Evolutionary conservation across 2,888 invertebrate species (phyloP).

Genomic region (Suillia variegata): DNA sequence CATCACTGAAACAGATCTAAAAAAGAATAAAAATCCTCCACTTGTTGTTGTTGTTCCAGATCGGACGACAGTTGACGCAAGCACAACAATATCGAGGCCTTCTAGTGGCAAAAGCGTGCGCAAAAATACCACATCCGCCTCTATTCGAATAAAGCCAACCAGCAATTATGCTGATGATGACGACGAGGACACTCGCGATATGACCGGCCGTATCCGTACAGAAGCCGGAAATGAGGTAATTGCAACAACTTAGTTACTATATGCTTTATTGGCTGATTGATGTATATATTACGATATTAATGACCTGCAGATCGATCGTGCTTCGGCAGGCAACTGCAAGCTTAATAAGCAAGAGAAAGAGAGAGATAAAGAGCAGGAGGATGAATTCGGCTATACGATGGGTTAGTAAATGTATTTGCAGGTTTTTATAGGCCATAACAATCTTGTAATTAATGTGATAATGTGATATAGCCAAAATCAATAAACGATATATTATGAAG

Average conservation of each 20-base stretch:
- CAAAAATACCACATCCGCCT: conserved; percentile 38
- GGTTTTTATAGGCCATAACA: too few relatives aligned
- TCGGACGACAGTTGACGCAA: neutral
- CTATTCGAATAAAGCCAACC: conserved; percentile 38
- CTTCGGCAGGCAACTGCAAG: conserved; percentile 85
- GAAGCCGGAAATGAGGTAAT: conserved; percentile 77
- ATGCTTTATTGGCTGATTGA: neutral
- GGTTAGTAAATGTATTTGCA: conserved; percentile 77
- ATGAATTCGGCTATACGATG: conserved; percentile 91
- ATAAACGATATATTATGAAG: conserved; percentile 87
- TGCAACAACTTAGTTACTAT: too few relatives aligned
- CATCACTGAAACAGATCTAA: too few relatives aligned
- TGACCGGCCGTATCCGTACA: conserved; percentile 80
- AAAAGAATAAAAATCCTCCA: too few relatives aligned
- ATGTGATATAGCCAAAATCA: conserved; percentile 87
- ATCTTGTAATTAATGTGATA: too few relatives aligned
- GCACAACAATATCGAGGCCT: conserved; percentile 14
- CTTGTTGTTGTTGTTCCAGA: conserved; percentile 4
- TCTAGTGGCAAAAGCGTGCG: conserved; percentile 32
- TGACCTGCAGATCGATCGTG: conserved; percentile 89
- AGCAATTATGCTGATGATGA: conserved; percentile 57
- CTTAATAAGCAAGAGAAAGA: conserved; percentile 77
- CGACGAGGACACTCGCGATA: conserved; percentile 76
- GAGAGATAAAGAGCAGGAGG: conserved; percentile 84
- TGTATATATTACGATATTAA: too few relatives aligned